These are phyloP conservation scores for Hyperoodon ampullatus DNA, from an alignment of 2,113 vertebrate genomes.

Conservation along the genomic window DNA sequence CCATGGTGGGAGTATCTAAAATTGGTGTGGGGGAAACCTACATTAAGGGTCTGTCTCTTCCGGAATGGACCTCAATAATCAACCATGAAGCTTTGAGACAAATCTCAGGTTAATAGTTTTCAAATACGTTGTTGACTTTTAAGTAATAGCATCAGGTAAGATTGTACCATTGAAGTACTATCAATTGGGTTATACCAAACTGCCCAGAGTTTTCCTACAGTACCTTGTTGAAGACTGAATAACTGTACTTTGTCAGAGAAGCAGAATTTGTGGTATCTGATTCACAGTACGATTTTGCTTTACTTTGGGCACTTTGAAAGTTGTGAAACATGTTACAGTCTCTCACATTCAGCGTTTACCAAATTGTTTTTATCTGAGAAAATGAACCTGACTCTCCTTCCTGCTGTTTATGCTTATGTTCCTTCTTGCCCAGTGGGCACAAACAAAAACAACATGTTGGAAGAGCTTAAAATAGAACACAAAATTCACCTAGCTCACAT, in stretches of 20 bases:
- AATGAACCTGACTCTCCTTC: background rate
- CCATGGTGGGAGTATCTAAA: background rate
- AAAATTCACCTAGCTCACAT: background rate
- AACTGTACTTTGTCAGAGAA: background rate
- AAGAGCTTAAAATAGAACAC: background rate
- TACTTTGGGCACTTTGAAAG: background rate
- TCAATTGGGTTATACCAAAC: background rate
- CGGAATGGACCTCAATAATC: background rate
- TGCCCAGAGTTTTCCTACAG: background rate
- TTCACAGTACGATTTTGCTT: background rate
- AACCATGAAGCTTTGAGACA: background rate
- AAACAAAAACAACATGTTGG: background rate
- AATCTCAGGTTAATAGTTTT: background rate
- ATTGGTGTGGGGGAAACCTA: background rate
- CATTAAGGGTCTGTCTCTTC: background rate
- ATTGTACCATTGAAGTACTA: background rate
- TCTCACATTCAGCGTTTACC: background rate
- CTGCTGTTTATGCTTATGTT: background rate
- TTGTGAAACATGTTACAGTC: background rate
- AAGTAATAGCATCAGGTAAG: background rate
- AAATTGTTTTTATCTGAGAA: background rate
- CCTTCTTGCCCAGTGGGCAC: background rate
- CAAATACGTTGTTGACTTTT: background rate
- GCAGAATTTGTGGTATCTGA: background rate
- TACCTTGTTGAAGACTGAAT: background rate